Conservation (phyloP, 2,113 vertebrate genomes). For the Garra rufa region DNA sequence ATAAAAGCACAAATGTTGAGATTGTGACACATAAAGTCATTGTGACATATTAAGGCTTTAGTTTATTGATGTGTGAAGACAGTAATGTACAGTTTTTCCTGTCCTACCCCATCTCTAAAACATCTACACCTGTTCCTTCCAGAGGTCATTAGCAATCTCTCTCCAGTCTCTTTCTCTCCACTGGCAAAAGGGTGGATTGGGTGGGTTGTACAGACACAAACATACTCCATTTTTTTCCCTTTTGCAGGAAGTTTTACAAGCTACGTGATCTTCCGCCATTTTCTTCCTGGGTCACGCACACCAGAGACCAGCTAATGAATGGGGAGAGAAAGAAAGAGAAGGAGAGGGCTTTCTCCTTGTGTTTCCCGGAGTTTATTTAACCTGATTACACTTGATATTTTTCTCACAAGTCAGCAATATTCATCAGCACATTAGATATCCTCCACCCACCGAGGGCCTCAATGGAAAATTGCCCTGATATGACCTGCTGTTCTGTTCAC, state of each 20-base stretch:
- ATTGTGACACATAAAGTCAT: background rate
- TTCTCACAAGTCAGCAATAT: constrained; percentile 65
- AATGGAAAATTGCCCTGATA: constrained; percentile 59
- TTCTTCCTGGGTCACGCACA: constrained; percentile 45
- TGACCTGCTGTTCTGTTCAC: constrained; percentile 46
- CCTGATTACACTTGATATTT: constrained; percentile 64
- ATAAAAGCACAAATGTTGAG: background rate
- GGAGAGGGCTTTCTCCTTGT: constrained; percentile 2
- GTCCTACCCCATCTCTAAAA: background rate
- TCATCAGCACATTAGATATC: constrained; percentile 56
- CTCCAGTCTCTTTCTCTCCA: background rate
- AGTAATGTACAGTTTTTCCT: background rate
- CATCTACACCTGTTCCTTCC: background rate
- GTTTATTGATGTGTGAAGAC: background rate
- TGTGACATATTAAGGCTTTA: background rate
- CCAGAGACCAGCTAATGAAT: constrained; percentile 31
- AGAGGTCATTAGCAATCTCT: background rate
- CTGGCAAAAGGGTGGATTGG: constrained; percentile 22
- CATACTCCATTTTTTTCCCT: constrained; percentile 21
- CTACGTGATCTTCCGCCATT: constrained; percentile 50
- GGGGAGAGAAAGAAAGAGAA: constrained; percentile 28
- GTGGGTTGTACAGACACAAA: constrained; percentile 30
- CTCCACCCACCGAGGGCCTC: constrained; percentile 41
- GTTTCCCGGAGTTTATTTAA: constrained; percentile 66
- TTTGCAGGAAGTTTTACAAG: constrained; percentile 36